These are phyloP conservation scores for Burhinus oedicnemus DNA, from an alignment of 2,113 vertebrate genomes.

Conservation along the genomic window DNA sequence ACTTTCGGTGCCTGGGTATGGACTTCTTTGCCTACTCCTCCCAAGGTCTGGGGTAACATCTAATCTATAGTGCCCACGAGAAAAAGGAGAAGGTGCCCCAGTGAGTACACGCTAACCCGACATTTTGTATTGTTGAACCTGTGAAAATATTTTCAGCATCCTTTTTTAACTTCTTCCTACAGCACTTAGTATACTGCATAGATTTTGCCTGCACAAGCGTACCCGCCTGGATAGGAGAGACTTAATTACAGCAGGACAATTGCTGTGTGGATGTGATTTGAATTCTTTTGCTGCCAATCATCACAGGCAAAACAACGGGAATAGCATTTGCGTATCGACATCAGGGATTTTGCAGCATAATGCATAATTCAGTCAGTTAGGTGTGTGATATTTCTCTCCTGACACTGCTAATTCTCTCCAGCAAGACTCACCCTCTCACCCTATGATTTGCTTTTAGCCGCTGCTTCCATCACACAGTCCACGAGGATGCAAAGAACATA, in stretches of 20 bases:
- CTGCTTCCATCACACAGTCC: conserved; percentile 3
- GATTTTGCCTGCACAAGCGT: background rate
- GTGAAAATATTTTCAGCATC: background rate
- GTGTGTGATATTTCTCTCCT: conserved; percentile 31
- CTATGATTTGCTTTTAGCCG: conserved; percentile 5
- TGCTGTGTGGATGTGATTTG: conserved; percentile 35
- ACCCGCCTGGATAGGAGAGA: background rate
- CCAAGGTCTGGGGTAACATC: background rate
- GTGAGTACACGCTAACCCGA: accelerated
- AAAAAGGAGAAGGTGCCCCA: background rate
- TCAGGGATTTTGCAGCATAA: conserved; percentile 22
- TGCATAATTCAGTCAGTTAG: conserved; percentile 13
- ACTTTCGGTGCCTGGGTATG: background rate
- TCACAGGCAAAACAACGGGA: conserved; percentile 24
- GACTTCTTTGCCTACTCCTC: background rate
- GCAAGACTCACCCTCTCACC: conserved; percentile 9
- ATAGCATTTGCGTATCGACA: background rate
- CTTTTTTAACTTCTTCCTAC: background rate
- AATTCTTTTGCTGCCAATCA: conserved; percentile 61
- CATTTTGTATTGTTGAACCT: background rate
- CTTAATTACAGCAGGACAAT: conserved; percentile 42
- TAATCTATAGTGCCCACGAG: background rate
- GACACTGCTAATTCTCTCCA: conserved; percentile 15
- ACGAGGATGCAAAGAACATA: background rate
- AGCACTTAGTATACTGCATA: background rate